Evolutionary conservation across 2,797 vertebrate species (phyloP), one percentile per base, ranked within the genome.

Genomic region (Clarias fuscus): DNA sequence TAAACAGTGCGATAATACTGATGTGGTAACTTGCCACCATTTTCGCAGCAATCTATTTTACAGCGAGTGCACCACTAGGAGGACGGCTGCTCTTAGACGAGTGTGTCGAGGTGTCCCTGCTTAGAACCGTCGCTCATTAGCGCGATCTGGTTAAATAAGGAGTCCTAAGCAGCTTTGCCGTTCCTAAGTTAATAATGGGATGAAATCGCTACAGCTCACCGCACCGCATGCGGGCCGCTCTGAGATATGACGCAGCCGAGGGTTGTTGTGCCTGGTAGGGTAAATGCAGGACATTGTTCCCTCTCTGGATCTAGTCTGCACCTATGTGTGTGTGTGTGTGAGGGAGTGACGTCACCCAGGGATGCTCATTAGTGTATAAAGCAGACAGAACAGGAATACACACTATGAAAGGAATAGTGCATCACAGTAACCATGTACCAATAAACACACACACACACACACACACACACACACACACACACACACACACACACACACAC

Each of bases 111-210:
- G 82, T 83, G 87, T 88, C 56, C 83, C 88, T 85, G 88, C 91
- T 90, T 89, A 77, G 67, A 80, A 79, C 92, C 91, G 90, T 89
- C 88, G 92, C 89, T 92, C 84, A 94, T 95, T 92, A 94, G 90
- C 93, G 91, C 88, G 92, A 95, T 95, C 94, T 92, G 90, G 94
- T 96, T 95, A 96, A 95, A 95, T 95, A 94, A 94, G 94, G 94
- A 94, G 92, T 92, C 92, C 84, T 95, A 96, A 96, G 95, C 95
- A 92, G 95, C 94, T 96, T 96, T 96, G 93, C 93, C 94, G 94
- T 95, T 92, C 93, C 94, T 93, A 94, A 93, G 93, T 92, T 95
- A 96, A 95, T 95, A 96, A 95, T 94, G 95, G 91, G 90, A 87
- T 90, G 88, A 92, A 91, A 92, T 92, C 84, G 82, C 91, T 88